Conservation (phyloP, 2,113 vertebrate genomes). For the Gallinago media region DNA sequence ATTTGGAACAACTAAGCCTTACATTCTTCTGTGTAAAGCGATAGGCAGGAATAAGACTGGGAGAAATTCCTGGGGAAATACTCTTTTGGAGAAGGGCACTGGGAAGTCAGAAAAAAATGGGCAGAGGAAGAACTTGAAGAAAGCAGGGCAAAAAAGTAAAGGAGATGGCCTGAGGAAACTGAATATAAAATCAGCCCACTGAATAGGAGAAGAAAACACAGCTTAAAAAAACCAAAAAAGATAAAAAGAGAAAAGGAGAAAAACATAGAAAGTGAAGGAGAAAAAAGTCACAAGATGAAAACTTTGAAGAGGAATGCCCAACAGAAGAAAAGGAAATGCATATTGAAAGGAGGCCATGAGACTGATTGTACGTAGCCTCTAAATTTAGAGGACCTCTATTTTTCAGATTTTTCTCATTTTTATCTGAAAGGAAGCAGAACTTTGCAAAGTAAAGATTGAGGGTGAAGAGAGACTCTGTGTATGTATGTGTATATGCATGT, state of each 20-base stretch:
- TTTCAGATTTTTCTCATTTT: background rate
- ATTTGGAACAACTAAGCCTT: background rate
- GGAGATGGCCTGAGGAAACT: background rate
- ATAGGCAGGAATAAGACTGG: background rate
- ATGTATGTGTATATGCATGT: background rate
- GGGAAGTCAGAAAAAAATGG: background rate
- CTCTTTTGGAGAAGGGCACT: background rate
- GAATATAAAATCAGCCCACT: background rate
- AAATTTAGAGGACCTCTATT: background rate
- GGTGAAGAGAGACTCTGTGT: background rate
- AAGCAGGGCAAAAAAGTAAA: background rate
- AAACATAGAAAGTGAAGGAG: background rate
- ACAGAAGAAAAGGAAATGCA: background rate
- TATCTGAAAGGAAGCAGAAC: background rate
- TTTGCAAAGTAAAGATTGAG: background rate
- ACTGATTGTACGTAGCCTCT: background rate
- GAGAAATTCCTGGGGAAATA: background rate
- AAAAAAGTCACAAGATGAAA: background rate
- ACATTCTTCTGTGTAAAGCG: background rate
- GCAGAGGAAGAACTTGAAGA: background rate
- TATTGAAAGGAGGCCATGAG: background rate
- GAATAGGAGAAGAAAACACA: background rate
- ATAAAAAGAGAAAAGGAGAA: background rate
- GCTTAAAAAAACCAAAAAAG: background rate
- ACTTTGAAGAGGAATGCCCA: background rate